Evolutionary conservation across 2,113 vertebrate species (phyloP), one percentile per base, ranked within the genome.

Genomic region (Petromus typicus): DNA sequence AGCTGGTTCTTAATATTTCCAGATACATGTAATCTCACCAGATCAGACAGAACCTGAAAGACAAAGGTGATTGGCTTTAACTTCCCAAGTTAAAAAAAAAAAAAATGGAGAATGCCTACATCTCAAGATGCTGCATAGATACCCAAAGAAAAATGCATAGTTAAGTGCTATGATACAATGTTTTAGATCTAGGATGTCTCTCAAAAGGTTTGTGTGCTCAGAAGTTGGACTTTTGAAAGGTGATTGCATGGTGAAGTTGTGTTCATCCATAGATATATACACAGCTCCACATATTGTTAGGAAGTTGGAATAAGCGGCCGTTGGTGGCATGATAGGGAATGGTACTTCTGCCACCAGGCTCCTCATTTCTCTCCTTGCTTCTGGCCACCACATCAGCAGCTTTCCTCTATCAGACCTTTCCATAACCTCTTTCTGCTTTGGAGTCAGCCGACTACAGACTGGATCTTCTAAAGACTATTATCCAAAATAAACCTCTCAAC

Each of bases 21-120:
- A 81, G 32, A 51, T 32, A 66, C 5, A 22, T 10, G 6, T 0
- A 25, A 12, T 30, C 32, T 30, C 73, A 66, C 48, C 79, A 88
- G 83, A 57, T 80, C 51, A 88, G 43, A 51, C 14, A 64, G 67
- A 89, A 48, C 75, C 96, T 96, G 86, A 32, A 97, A 94, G 79
- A 89, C 43, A 96, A 75, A 86, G 56, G 78, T 69, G 40, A 54
- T 14, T 1, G 30, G n/a, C 20, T 78, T 86, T 90, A 56, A 85
- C 56, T 71, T 85, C 54, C 25, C 40, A 56, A 0, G 16, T 40
- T 51, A 51, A 51, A 51, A 51, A 51, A 51, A 51, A 51, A 40
- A 59, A 59, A 67, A 79, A 78, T 0, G 0, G 40, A 82, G 40
- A 40, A 56, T 3, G 4, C 27, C 75, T 78, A 2, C 20, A 2